Percentiles rank a stretch among this genome's conserved stretches.
These are phyloP conservation scores for Buphagus erythrorhynchus DNA, from an alignment of 2,797 vertebrate species.

Conservation along the genomic window DNA sequence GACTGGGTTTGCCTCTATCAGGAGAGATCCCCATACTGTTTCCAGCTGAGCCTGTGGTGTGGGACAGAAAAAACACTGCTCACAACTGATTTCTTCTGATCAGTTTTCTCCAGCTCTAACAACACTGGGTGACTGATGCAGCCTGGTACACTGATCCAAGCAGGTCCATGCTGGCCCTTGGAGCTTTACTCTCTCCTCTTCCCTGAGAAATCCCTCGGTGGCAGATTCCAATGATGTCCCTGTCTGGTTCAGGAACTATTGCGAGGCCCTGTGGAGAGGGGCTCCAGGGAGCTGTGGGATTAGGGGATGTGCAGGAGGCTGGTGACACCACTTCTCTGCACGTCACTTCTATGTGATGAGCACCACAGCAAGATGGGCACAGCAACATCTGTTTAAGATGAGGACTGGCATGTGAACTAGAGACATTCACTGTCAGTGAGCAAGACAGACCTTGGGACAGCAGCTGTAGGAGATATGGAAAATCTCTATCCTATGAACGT, in stretches of 20 bases:
- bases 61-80: not conserved
- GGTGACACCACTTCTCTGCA: not conserved
- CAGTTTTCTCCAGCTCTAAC: not conserved
- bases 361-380: not conserved
- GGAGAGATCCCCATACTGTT: not conserved
- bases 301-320: not conserved
- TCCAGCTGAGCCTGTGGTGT: not conserved
- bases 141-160: not conserved
- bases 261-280: not conserved
- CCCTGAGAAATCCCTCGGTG: rapidly evolving
- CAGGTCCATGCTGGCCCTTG: not conserved
- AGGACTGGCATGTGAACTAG: not conserved
- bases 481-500: not conserved
- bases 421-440: not conserved
- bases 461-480: not conserved
- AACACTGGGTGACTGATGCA: not conserved
- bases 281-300: not conserved
- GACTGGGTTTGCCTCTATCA: not conserved
- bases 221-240: not conserved
- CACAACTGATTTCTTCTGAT: not conserved
- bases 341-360: not conserved
- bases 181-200: not conserved
- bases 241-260: not conserved
- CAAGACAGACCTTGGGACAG: not conserved
- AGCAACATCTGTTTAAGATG: not conserved